A percentile compares a stretch with the other conserved stretches of the same genome.
Evolutionary conservation across 2,888 invertebrate genomes (phyloP).

Genomic region (Meliscaeva auricollis): DNA sequence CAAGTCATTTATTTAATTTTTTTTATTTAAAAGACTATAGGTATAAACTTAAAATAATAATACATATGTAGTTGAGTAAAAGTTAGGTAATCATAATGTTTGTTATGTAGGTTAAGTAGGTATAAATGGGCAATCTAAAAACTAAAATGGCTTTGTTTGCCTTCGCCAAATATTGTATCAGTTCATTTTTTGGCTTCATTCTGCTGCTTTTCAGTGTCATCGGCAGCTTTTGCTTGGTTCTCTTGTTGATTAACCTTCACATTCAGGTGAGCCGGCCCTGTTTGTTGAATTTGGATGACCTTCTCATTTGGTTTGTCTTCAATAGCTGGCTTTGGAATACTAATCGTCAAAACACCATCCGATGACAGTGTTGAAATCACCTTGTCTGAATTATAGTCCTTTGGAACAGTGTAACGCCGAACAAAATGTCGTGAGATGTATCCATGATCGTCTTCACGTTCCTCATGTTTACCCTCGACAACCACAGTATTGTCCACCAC

Average conservation of each 20-base stretch:
- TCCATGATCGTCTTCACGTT: conserved; percentile 90
- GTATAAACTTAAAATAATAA: no score
- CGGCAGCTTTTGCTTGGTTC: not conserved
- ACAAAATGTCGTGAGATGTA: conserved; percentile 91
- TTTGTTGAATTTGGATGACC: conserved; percentile 86
- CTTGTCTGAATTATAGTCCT: conserved; percentile 89
- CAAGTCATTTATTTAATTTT: no score
- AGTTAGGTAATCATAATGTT: no score
- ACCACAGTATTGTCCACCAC: conserved; percentile 89
- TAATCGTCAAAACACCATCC: conserved; percentile 89
- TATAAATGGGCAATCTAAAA: no score
- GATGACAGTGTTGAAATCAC: conserved; percentile 90
- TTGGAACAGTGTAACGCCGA: conserved; percentile 90
- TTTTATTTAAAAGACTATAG: no score
- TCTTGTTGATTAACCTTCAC: conserved; percentile 82
- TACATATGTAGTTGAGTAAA: no score
- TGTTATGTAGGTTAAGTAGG: no score
- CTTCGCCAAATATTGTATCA: not conserved
- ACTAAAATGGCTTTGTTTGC: no score
- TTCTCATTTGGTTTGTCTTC: conserved; percentile 84
- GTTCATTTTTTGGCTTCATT: not conserved
- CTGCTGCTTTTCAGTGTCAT: not conserved
- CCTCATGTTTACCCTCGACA: conserved; percentile 91
- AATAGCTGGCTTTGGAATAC: conserved; percentile 86
- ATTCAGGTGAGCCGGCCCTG: conserved; percentile 86